Base-by-base conservation (phyloP, 1,140 invertebrate species). In the Trichoplusia ni region DNA sequence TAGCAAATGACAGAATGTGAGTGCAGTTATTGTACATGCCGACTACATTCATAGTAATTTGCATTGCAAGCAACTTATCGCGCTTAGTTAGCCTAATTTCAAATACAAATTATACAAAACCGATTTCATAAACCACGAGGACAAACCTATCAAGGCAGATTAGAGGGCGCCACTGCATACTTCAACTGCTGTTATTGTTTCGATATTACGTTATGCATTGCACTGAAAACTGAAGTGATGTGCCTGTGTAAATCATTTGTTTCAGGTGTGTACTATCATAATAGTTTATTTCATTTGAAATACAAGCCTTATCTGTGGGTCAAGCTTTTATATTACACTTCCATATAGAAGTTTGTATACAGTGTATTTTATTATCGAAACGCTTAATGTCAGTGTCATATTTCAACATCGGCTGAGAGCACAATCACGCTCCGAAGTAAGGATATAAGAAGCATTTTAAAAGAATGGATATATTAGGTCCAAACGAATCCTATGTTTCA, bases 311-410 rank as follows among this genome's bases (percentile, higher is more conserved):
- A n/a, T n/a, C n/a, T n/a, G n/a, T n/a, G n/a, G n/a, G n/a, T n/a
- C n/a, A n/a, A n/a, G n/a, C n/a, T n/a, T n/a, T n/a, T n/a, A n/a
- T n/a, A n/a, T n/a, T n/a, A n/a, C n/a, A n/a, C n/a, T n/a, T n/a
- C n/a, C n/a, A n/a, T n/a, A n/a, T n/a, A n/a, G n/a, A n/a, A n/a
- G n/a, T n/a, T n/a, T 31, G 13, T 25, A 18, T n/a, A 5, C 13
- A 4, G 9, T 29, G 16, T 31, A 14, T 14, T 25, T 11, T 27
- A 11, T 2, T 23, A 25, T 16, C 5, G 6, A 33, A n/a, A n/a
- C 9, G 9, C 16, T n/a, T 23, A 46, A 60, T 19, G 56, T 60
- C 56, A 47, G 56, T 60, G 56, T 60, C 56, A 60, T 46, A 60
- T 60, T 60, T 60, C 56, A 44, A 31, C 13, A 14, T 11, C n/a